phyloP scores from a whole-genome alignment of 1,140 invertebrate species.

The Asbolus verrucosus region DNA sequence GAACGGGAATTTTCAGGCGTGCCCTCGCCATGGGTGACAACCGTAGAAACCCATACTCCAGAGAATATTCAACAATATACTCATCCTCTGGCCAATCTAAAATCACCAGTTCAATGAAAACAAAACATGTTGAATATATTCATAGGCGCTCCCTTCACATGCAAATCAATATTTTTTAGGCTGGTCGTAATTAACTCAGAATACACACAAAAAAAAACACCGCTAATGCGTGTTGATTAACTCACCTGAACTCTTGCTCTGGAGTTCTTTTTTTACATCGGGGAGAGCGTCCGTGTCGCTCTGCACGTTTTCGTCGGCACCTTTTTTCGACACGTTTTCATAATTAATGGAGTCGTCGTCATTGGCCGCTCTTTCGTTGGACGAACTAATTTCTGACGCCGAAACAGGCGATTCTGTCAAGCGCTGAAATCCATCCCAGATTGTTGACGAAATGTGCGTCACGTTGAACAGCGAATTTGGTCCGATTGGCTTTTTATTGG shows the following conservation, averaged over 20 bases:
- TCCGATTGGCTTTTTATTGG: neutral
- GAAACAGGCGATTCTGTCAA: conserved; percentile 44
- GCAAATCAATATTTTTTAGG: conserved; percentile 8
- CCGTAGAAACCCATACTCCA: conserved; percentile 96
- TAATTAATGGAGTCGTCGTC: neutral
- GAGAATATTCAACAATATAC: conserved; percentile 97
- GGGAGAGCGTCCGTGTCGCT: neutral
- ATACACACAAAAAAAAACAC: neutral
- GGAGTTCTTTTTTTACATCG: neutral
- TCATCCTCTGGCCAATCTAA: conserved; percentile 87
- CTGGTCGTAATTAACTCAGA: neutral
- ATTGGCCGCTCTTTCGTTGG: neutral
- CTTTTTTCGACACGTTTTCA: neutral
- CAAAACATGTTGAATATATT: no score
- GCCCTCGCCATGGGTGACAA: conserved; percentile 87
- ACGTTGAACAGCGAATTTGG: conserved; percentile 52
- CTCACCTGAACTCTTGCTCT: neutral
- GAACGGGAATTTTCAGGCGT: conserved; percentile 91
- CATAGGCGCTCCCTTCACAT: neutral
- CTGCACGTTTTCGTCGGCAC: neutral
- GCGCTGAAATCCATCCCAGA: conserved; percentile 51
- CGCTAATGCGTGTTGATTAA: neutral
- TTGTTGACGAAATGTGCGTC: conserved; percentile 50
- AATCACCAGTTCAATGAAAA: no score
- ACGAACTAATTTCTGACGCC: conserved; percentile 17